Evolutionary conservation across 2,888 invertebrate genomes (phyloP), one percentile per base, ranked within the genome.

Genomic region (Lithodes maja): DNA sequence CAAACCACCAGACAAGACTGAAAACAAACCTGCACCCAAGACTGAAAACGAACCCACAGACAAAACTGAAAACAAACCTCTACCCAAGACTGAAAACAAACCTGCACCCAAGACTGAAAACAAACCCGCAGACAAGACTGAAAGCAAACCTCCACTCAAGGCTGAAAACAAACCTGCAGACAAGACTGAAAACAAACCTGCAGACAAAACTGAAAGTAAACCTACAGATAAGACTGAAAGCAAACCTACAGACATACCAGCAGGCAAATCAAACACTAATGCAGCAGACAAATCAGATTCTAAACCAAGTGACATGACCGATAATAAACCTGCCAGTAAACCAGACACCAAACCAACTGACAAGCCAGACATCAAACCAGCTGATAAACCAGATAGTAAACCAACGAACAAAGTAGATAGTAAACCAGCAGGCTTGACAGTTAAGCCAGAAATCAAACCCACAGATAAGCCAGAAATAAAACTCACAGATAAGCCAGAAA

Each of bases 151-250:
- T 5, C 5, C 68, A 15, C 9, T 61, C 7, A 61, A 61, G 15
- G 68, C 71, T 1, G 71, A 71, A 12, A 54, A 15, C 54, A 77
- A 77, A 77, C 17, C 77, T 12, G 2, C 77, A n/a, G 77, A 77
- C 50, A 77, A 77, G n/a, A 77, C 77, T 5, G 52, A 52, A 33
- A 77, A 9, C n/a, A 53, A 53, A n/a, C 33, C 80, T 55, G 9
- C 17, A 49, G 80, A 12, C 55, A 81, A 61, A 61, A 61, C 61
- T 3, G 80, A 55, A 55, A 53, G 17, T 71, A 71, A 71, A 71
- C 15, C 71, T n/a, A 71, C 71, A n/a, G 71, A 71, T n/a, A 71
- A 71, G 17, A 54, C 79, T 15, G 79, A 15, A 12, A 54, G 15
- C 12, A 80, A 80, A 55, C 17, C 80, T 15, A 79, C 15, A 15